Evolutionary conservation across 2,888 invertebrate species (phyloP), one percentile per base, ranked within the genome.

Genomic region (Teleogryllus oceanicus): DNA sequence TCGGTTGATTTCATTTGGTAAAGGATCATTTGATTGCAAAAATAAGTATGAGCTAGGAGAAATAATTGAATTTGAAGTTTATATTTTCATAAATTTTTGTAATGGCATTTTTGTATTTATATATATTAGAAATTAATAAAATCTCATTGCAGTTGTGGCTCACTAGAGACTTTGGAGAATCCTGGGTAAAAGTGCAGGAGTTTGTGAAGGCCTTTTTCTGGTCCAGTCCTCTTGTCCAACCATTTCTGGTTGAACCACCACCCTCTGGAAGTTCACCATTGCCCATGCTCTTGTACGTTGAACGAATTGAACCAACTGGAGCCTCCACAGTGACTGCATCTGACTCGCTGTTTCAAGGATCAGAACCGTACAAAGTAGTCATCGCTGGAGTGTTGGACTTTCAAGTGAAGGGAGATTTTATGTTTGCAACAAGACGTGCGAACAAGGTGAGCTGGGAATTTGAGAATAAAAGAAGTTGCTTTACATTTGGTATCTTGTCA

Each of bases 171-270:
- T 93, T 93, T 84, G 96, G 96, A 1, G 88, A 89, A 82, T 90
- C 91, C 0, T 96, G 95, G 91, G 88, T 88, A 79, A 84, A 90
- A 82, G 89, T 94, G 78, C 92, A 94, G 84, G 90, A 91, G 82
- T 92, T 89, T 85, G 95, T 96, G 2, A 94, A 95, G 85, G 90
- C 94, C 0, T 94, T 94, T 87, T 92, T 91, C 85, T 96, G 95
- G 94, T 89, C 90, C 1, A 62, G 62, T 62, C n/a, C n/a, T 13
- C n/a, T 62, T 4, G 37, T 37, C 37, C 37, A 37, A 37, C 37
- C 37, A 37, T 37, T 37, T 37, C 37, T 37, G 37, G 37, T 37
- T 37, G 37, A 37, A 5, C 37, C 37, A 5, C 62, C 62, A 62
- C 88, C 89, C 12, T 49, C 49, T 20, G 74, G 79, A 11, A 37